A percentile compares a stretch with the other conserved stretches of the same genome.
These are phyloP conservation scores for Mnemiopsis leidyi DNA, from an alignment of 37 sponge, comb jelly and placozoan species.

Conservation along the genomic window DNA sequence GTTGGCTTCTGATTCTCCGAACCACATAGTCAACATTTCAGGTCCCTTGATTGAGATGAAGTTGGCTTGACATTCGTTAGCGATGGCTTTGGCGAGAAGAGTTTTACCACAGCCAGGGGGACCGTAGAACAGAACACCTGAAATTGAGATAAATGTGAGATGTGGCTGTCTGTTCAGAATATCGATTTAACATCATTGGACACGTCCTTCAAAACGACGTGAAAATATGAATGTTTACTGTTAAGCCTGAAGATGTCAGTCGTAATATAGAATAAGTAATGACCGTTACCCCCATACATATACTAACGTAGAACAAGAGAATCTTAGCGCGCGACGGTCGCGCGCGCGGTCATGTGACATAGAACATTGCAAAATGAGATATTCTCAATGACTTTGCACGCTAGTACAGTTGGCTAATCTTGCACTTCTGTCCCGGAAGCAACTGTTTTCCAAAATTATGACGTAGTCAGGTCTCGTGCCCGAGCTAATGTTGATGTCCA, in stretches of 20 bases:
- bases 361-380: not conserved
- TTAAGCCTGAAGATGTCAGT: no score
- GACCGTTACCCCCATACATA: no score
- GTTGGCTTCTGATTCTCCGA: slow-evolving; percentile 98
- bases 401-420: not conserved
- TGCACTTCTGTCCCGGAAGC: not conserved
- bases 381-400: not conserved
- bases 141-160: not conserved
- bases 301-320: not conserved
- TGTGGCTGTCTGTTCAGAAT: no score
- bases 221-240: no score
- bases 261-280: no score
- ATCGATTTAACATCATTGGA: no score
- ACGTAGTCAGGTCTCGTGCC: not conserved
- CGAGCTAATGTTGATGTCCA: no score
- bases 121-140: slow-evolving; percentile 93
- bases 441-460: not conserved
- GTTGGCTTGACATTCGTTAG: slow-evolving; percentile 98
- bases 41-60: slow-evolving; percentile 99
- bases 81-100: slow-evolving; percentile 98
- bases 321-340: not conserved
- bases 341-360: slow-evolving; percentile 18
- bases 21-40: slow-evolving; percentile 99
- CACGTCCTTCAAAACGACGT: no score
- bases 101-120: slow-evolving; percentile 99